These are phyloP conservation scores for Tethya wilhelma DNA, from an alignment of 37 sponge, comb jelly and placozoan genomes.

Conservation along the genomic window DNA sequence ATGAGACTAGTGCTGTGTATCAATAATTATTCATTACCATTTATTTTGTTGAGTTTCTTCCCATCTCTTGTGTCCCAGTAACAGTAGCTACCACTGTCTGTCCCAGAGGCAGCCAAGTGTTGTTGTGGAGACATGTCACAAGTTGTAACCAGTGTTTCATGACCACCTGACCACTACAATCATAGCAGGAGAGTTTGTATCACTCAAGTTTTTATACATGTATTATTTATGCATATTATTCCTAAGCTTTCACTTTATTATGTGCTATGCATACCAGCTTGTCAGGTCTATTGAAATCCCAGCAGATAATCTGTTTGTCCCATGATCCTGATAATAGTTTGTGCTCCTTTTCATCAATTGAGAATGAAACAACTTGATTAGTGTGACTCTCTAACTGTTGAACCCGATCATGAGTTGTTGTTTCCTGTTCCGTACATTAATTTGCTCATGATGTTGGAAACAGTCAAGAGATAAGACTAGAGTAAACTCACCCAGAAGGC, in stretches of 20 bases:
- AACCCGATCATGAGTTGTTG: not conserved
- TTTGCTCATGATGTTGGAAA: not conserved
- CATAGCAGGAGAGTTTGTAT: not conserved
- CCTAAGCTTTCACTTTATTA: not conserved
- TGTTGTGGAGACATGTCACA: conserved; percentile 32
- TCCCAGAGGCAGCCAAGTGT: conserved; percentile 40
- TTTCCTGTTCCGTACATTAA: not conserved
- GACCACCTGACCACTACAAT: conserved; percentile 59
- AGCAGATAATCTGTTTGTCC: conserved; percentile 84
- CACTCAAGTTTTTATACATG: not conserved
- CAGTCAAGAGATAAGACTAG: not conserved
- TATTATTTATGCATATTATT: not conserved
- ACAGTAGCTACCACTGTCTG: conserved; percentile 24
- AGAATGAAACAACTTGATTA: conserved; percentile 25
- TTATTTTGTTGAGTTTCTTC: not conserved
- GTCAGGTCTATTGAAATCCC: conserved; percentile 59
- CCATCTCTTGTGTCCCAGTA: conserved; percentile 61
- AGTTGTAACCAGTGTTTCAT: conserved; percentile 46
- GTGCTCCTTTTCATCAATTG: not conserved
- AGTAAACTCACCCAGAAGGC: conserved; percentile 69
- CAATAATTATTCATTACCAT: not conserved
- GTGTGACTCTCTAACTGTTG: conserved; percentile 41
- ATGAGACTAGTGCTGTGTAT: not conserved
- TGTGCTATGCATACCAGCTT: not conserved
- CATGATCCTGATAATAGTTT: conserved; percentile 82